A percentile compares a stretch with the other conserved stretches of the same genome.
Conservation (phyloP, 30 jellyfish, hydroid and myxozoan genomes). For the Chrysaora quinquecirrha region DNA sequence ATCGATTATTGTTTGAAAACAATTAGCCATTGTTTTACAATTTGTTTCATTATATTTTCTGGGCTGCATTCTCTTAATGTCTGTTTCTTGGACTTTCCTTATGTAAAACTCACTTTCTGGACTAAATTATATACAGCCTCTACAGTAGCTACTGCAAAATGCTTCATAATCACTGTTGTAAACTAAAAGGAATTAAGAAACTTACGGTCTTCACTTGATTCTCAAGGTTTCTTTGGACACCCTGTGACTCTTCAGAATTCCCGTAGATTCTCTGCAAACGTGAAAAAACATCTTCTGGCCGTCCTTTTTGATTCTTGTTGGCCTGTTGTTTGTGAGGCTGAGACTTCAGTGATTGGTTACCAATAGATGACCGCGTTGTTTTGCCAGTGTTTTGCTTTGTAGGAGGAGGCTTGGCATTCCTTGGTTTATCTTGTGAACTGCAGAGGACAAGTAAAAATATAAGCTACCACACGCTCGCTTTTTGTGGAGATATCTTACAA, state of each 20-base stretch:
- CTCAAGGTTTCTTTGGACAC: not conserved
- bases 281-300: conserved; percentile 28
- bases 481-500: no score
- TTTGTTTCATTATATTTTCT: no score
- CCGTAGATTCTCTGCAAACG: conserved; percentile 55
- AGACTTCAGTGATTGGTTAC: conserved; percentile 1
- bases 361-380: not conserved
- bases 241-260: conserved; percentile 21
- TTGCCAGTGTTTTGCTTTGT: conserved; percentile 8
- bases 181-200: not conserved
- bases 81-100: no score
- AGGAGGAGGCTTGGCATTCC: not conserved
- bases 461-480: no score
- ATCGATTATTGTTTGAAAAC: no score
- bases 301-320: conserved; percentile 5
- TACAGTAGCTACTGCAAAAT: no score
- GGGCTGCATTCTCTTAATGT: no score
- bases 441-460: not conserved
- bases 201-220: not conserved
- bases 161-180: no score
- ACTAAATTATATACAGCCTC: no score
- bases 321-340: conserved; percentile 17
- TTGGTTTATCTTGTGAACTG: conserved; percentile 4
- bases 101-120: no score
- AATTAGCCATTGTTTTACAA: no score